Conservation (phyloP, 2,888 invertebrate species). For the Latrodectus hesperus region DNA sequence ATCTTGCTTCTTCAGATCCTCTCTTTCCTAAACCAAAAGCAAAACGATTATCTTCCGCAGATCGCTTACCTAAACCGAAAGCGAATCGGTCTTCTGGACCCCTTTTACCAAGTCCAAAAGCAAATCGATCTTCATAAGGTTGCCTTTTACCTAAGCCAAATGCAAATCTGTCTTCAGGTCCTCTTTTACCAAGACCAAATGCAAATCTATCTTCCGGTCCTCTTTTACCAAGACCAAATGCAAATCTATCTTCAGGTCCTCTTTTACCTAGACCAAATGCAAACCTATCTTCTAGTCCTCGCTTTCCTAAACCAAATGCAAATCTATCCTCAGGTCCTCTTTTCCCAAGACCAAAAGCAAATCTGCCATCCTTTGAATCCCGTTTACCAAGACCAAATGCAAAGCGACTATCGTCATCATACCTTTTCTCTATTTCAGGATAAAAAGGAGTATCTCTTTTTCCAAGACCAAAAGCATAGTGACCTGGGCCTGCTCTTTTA, state of each 20-base stretch:
- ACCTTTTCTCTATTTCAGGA: constrained; percentile 14
- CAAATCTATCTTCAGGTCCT: constrained; percentile 32
- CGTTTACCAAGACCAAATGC: constrained; percentile 66
- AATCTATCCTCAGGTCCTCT: constrained; percentile 36
- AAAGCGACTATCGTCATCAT: constrained; percentile 42
- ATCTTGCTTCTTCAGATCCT: constrained; percentile 40
- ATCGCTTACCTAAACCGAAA: constrained; percentile 57
- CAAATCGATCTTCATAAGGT: constrained; percentile 30
- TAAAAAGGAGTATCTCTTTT: constrained; percentile 21
- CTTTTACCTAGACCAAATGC: constrained; percentile 54
- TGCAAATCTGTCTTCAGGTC: constrained; percentile 60
- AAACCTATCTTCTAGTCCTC: constrained; percentile 40
- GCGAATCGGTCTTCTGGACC: constrained; percentile 32
- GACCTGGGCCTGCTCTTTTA: constrained; percentile 31
- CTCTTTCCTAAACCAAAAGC: constrained; percentile 68
- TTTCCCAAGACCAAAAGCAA: constrained; percentile 61
- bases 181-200: constrained; percentile 61
- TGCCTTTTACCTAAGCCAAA: constrained; percentile 65
- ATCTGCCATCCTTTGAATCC: constrained; percentile 18
- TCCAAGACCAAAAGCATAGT: constrained; percentile 64
- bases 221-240: constrained; percentile 55
- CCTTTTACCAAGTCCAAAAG: constrained; percentile 63
- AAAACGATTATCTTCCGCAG: constrained; percentile 34
- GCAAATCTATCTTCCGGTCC: constrained; percentile 48
- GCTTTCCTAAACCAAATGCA: constrained; percentile 59